These are phyloP conservation scores for Percopsis omiscomaycus DNA, from an alignment of 2,797 vertebrate species.

Conservation along the genomic window DNA sequence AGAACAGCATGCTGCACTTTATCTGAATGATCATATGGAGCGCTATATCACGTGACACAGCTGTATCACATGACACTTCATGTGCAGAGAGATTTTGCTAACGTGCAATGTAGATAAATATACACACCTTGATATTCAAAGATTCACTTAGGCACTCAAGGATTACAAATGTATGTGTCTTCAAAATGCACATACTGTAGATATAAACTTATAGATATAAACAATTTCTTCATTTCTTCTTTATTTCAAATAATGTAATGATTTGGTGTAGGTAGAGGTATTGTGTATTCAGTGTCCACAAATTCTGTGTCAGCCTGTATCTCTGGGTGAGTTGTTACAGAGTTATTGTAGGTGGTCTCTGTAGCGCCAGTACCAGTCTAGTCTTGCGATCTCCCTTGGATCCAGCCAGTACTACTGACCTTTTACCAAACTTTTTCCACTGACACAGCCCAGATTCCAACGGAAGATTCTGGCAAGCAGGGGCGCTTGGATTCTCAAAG, in stretches of 20 bases:
- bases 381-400: constrained; percentile 11
- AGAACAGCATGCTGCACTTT: constrained; percentile 93
- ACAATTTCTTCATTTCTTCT: too few species aligned
- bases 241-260: too few species aligned
- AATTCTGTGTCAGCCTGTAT: too few species aligned
- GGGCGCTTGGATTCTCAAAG: constrained; percentile 29
- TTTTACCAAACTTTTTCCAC: constrained; percentile 58
- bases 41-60: constrained; percentile 4
- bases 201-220: too few species aligned
- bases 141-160: neutral
- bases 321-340: neutral
- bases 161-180: too few species aligned
- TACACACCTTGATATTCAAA: neutral
- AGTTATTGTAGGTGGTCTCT: constrained; percentile 3
- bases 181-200: too few species aligned
- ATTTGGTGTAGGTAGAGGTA: too few species aligned
- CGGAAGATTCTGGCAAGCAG: constrained; percentile 28
- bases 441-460: constrained; percentile 39
- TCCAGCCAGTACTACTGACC: constrained; percentile 37
- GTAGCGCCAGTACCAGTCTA: neutral
- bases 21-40: constrained; percentile 73
- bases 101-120: neutral
- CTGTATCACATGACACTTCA: neutral
- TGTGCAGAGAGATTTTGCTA: neutral
- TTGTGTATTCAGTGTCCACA: too few species aligned